Evolutionary conservation across 2,888 invertebrate genomes (phyloP), one percentile per base, ranked within the genome.

Genomic region (Podabrus alpinus): DNA sequence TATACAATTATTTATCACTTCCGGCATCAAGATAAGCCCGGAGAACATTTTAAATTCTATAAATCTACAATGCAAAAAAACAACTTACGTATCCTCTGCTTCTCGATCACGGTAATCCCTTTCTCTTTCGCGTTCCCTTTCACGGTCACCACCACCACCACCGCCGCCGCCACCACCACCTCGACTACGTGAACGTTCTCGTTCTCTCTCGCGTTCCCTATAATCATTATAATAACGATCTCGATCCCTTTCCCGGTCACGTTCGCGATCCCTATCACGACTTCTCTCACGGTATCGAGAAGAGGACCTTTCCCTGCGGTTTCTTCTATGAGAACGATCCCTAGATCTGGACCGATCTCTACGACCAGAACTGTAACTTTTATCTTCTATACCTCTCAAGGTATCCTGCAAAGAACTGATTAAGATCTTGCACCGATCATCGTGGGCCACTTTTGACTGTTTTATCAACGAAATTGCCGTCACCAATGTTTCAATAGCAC

Each of bases 381-480:
- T 99, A 59, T 96, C 95, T 89, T 99, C 99, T 13, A 99, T 97
- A 68, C 98, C 98, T 86, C 97, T 95, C 60, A 99, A 89, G 1
- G 99, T 99, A 86, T 99, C 99, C 88, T 98, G 97, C 2, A 99
- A 90, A 0, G 98, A 97, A 82, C 96, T 97, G 80, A 99, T 97
- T 72, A 99, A 89, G 82, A 99, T 98, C 89, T 98, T 98, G 90
- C 99, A 99, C 61, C 99, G 92, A 86, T 99, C 99, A 88, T 99
- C 99, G 82, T 94, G 93, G 0, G 97, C 95, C 66, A 97, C 95
- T 88, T 90, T 88, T 72, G 98, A 98, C 90, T 99, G 98, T 87
- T 98, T 98, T 81, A 99, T 99, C 73, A 99, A 90, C 9, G 98
- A 98, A 83, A 99, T 98, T 9, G 99, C 99, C 0, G 99, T 99